A percentile compares a stretch with the other conserved stretches of the same genome.
Evolutionary conservation across 2,113 vertebrate species (phyloP).

Genomic region (Salvelinus fontinalis): DNA sequence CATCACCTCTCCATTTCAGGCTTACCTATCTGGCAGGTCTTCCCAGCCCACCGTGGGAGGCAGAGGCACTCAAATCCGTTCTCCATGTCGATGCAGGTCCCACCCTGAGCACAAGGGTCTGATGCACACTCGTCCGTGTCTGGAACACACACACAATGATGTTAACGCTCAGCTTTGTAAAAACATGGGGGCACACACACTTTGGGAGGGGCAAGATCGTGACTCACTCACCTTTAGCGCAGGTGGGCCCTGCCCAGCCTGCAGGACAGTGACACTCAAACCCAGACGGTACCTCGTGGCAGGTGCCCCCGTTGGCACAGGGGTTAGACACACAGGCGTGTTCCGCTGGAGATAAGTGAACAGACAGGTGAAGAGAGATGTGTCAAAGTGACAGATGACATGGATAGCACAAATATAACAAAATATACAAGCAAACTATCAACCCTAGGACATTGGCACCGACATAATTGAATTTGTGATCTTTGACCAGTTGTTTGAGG

Average conservation of each 20-base stretch:
- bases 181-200: not conserved
- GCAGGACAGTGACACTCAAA: constrained; percentile 92
- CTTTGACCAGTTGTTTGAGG: not conserved
- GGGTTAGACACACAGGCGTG: constrained; percentile 94
- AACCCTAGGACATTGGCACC: too few species aligned
- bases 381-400: not conserved
- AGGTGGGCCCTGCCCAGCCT: constrained; percentile 92
- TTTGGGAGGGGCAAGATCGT: too few species aligned
- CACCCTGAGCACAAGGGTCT: constrained; percentile 85
- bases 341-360: constrained; percentile 72
- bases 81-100: constrained; percentile 88
- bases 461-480: not conserved
- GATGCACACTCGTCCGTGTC: constrained; percentile 91
- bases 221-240: constrained; percentile 84
- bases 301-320: constrained; percentile 91
- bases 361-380: not conserved
- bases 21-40: constrained; percentile 92
- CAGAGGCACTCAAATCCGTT: constrained; percentile 92
- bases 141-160: constrained; percentile 55
- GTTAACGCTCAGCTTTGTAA: too few species aligned
- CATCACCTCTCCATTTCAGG: too few species aligned
- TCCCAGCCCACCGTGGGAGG: constrained; percentile 88
- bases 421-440: too few species aligned
- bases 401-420: not conserved
- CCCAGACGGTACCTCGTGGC: constrained; percentile 85